Evolutionary conservation across 2,113 vertebrate species (phyloP).

Genomic region (Aphyosemion australe): DNA sequence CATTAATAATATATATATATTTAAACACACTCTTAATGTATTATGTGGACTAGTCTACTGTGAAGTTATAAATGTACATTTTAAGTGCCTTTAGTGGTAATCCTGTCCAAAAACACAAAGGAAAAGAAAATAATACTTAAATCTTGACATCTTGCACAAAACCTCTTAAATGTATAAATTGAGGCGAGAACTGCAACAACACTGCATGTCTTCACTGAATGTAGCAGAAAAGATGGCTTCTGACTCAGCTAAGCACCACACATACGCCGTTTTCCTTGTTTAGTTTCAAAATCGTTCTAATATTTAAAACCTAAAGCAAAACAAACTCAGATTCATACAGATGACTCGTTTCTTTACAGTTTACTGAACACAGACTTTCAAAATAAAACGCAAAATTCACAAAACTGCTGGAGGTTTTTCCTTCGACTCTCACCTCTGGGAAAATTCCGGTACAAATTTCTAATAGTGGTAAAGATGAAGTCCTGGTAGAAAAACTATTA

Average conservation of each 20-base stretch:
- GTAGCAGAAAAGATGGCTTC: slow-evolving; percentile 38
- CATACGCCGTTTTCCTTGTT: background rate
- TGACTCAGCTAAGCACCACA: slow-evolving; percentile 19
- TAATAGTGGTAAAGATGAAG: slow-evolving; percentile 14
- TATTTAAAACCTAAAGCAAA: slow-evolving; percentile 18
- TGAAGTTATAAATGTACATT: slow-evolving; percentile 19
- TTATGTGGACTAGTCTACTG: slow-evolving; percentile 2
- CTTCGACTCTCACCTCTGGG: background rate
- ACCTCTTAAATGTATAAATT: slow-evolving; percentile 45
- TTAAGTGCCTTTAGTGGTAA: slow-evolving; percentile 3
- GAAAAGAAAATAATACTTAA: slow-evolving; percentile 15
- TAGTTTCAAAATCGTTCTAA: background rate
- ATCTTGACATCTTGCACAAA: slow-evolving; percentile 39
- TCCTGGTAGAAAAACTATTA: slow-evolving; percentile 39
- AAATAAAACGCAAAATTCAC: slow-evolving; percentile 1
- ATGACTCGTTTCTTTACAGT: slow-evolving; percentile 32
- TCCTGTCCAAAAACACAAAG: slow-evolving; percentile 1
- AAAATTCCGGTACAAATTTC: slow-evolving; percentile 23
- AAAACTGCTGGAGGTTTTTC: slow-evolving; percentile 5
- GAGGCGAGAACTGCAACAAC: slow-evolving; percentile 41
- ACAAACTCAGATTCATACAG: slow-evolving; percentile 12
- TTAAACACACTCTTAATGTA: background rate
- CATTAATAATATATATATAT: too few relatives aligned
- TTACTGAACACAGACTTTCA: slow-evolving; percentile 12
- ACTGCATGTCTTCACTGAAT: slow-evolving; percentile 35